Evolutionary conservation across 2,113 vertebrate genomes (phyloP).

Genomic region (Takifugu bimaculatus): DNA sequence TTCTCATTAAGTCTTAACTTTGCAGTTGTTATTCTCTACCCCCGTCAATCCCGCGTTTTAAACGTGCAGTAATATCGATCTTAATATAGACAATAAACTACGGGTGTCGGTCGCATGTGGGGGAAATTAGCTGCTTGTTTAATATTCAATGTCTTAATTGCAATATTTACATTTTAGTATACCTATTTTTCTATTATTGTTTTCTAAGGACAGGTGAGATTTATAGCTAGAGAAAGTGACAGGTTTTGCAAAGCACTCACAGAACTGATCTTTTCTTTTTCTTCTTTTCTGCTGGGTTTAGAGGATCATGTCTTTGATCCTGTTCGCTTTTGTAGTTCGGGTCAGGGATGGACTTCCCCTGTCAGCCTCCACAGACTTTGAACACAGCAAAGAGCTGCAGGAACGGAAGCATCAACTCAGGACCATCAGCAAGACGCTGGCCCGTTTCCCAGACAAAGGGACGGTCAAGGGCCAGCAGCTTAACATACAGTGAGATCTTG

Average conservation of each 20-base stretch:
- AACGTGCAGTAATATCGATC: too few relatives aligned
- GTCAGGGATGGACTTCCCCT: slow-evolving; percentile 95
- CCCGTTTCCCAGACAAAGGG: slow-evolving; percentile 77
- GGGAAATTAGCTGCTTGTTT: too few relatives aligned
- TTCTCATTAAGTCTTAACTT: too few relatives aligned
- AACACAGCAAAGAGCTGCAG: slow-evolving; percentile 84
- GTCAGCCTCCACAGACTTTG: slow-evolving; percentile 94
- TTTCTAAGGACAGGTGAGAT: too few relatives aligned
- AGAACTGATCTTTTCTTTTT: slow-evolving; percentile 1
- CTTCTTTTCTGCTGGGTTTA: slow-evolving; percentile 74
- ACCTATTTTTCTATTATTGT: too few relatives aligned
- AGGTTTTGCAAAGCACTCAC: not conserved
- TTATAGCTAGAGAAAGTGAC: not conserved
- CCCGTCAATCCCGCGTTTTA: too few relatives aligned
- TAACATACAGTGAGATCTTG: slow-evolving; percentile 81
- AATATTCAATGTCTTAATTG: too few relatives aligned
- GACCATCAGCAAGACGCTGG: slow-evolving; percentile 76
- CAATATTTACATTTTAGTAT: too few relatives aligned
- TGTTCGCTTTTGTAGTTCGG: slow-evolving; percentile 90
- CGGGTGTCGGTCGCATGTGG: too few relatives aligned
- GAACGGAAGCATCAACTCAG: slow-evolving; percentile 86
- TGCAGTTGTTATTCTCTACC: too few relatives aligned
- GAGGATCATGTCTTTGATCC: slow-evolving; percentile 92
- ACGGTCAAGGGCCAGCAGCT: slow-evolving; percentile 79
- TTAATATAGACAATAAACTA: too few relatives aligned